Evolutionary conservation across 2,888 invertebrate species (phyloP).

Genomic region (Pterostichus madidus): DNA sequence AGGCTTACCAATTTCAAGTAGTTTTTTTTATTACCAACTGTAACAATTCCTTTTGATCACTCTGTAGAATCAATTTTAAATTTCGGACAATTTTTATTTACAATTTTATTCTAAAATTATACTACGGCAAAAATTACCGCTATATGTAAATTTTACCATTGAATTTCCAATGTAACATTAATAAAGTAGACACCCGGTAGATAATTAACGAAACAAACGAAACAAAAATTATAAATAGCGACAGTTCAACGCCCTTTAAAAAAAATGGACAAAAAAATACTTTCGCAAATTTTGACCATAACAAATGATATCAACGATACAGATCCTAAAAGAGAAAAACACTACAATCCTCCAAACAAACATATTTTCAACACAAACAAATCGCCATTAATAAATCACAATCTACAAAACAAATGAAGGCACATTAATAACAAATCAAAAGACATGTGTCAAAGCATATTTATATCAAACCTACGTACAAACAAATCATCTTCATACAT

Average conservation of each 20-base stretch:
- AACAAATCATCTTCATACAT: neutral
- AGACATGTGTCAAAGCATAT: neutral
- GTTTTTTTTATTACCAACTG: too few relatives aligned
- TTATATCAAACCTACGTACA: conserved; percentile 28
- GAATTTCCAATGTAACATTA: too few relatives aligned
- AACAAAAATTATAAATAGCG: neutral
- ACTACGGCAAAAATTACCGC: too few relatives aligned
- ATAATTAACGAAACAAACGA: too few relatives aligned
- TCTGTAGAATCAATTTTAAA: too few relatives aligned
- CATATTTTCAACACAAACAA: conserved; percentile 27
- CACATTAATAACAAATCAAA: conserved; percentile 33
- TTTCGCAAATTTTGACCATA: neutral
- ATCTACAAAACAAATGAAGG: conserved; percentile 39
- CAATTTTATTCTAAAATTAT: too few relatives aligned
- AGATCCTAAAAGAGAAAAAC: conserved; percentile 10
- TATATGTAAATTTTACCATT: too few relatives aligned
- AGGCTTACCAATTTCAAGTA: too few relatives aligned
- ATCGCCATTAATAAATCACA: conserved; percentile 25
- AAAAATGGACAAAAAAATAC: neutral
- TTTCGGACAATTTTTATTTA: too few relatives aligned
- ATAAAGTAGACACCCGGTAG: too few relatives aligned
- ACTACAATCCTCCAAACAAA: conserved; percentile 6
- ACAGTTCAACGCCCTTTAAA: neutral
- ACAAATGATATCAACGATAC: neutral
- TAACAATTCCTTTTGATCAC: too few relatives aligned